Evolutionary conservation across 2,888 invertebrate species (phyloP).

Genomic region (Euclidia mi): DNA sequence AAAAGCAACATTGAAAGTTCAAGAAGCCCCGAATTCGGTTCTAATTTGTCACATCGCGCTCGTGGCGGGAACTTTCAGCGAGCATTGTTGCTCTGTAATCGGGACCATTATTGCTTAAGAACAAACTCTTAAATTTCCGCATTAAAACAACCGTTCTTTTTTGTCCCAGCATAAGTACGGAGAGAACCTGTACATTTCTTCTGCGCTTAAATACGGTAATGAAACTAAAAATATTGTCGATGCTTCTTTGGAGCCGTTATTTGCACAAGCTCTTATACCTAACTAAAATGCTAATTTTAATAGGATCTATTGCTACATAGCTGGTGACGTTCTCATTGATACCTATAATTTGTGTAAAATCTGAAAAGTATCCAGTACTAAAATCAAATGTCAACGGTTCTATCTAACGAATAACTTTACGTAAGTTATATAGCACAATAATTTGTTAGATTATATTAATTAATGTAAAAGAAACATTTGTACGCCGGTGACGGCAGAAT

Average conservation of each 20-base stretch:
- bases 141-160: constrained; percentile 30
- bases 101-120: constrained; percentile 43
- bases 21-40: constrained; percentile 49
- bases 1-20: constrained; percentile 44
- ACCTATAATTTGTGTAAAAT: no score
- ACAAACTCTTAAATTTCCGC: constrained; percentile 40
- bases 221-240: not conserved
- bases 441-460: no score
- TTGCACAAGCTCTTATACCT: not conserved
- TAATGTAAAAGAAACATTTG: no score
- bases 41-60: constrained; percentile 49
- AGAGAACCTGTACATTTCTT: not conserved
- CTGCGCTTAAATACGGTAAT: not conserved
- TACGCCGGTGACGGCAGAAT: no score
- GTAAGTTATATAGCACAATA: no score
- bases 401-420: no score
- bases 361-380: no score
- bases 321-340: not conserved
- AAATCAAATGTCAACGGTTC: no score
- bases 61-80: constrained; percentile 8
- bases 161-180: constrained; percentile 7
- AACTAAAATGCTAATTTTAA: not conserved
- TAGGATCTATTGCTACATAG: not conserved
- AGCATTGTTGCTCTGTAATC: constrained; percentile 29
- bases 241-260: constrained; percentile 1